Base-by-base conservation (phyloP, 2,888 invertebrate genomes). In the Gastrophysa polygoni region DNA sequence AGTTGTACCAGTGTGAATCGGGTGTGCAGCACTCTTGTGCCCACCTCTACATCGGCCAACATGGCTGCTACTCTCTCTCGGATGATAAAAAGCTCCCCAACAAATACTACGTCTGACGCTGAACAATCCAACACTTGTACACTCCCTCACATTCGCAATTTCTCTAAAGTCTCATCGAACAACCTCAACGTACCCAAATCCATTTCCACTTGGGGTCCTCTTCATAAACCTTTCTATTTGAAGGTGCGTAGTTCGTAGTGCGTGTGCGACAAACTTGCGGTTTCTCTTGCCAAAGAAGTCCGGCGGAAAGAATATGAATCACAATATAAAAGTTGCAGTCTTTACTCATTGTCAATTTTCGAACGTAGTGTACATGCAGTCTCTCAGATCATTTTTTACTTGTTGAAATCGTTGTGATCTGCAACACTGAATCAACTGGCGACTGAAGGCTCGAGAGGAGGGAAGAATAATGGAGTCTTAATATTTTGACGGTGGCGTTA, bases 181-280 rank as follows among this genome's bases (percentile, higher is more conserved):
- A 79, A 73, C 66, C 75, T 74, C 78, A 82, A 85, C 81, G 83
- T 86, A 78, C 85, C 85, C 78, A 86, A 86, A 83, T 86, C 86
- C 78, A 83, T 85, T 77, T 86, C 86, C 77, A 86, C 86, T 79
- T 86, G 86, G 86, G 86, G 85, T 78, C 85, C 85, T 78, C 84
- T 86, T 81, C 85, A 86, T 82, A 86, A 86, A 83, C 85, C 86
- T 81, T 84, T 86, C 81, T 84, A 85, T 79, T 86, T 85, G 86
- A 87, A 87, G 86, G 86, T 86, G 85, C 85, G 84, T 80, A 79
- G 74, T 54, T 54, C 67, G 14, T n/a, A n/a, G n/a, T n/a, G n/a
- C n/a, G n/a, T n/a, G n/a, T n/a, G n/a, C n/a, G n/a, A n/a, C n/a
- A n/a, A n/a, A n/a, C n/a, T n/a, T n/a, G n/a, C n/a, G n/a, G n/a